Evolutionary conservation across 2,888 invertebrate genomes (phyloP).

Genomic region (Margaritifera margaritifera): DNA sequence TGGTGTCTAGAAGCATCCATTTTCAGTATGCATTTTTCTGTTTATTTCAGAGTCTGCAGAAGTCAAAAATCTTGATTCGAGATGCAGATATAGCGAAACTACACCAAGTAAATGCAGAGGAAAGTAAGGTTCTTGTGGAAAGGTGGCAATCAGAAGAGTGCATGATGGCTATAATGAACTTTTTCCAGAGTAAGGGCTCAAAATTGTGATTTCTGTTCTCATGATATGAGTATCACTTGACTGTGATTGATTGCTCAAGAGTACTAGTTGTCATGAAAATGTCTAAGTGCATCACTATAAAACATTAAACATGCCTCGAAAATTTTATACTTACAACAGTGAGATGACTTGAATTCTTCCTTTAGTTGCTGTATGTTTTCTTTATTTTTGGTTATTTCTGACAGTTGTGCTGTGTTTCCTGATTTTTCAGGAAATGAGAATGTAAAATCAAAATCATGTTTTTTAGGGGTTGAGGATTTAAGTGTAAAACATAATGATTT

Average conservation of each 20-base stretch:
- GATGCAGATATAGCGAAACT: conserved; percentile 78
- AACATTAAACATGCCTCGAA: no score
- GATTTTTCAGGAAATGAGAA: no score
- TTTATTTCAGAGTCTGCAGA: conserved; percentile 77
- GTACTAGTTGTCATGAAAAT: no score
- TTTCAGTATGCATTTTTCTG: conserved; percentile 1
- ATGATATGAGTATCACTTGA: conserved; percentile 18
- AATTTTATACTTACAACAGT: no score
- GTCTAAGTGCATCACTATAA: no score
- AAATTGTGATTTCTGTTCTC: conserved; percentile 30
- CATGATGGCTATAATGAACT: conserved; percentile 77
- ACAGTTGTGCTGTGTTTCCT: no score
- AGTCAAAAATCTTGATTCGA: conserved; percentile 83
- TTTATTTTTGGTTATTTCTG: no score
- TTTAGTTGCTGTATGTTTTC: no score
- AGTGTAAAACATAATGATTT: no score
- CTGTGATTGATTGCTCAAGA: conserved; percentile 20
- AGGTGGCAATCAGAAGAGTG: conserved; percentile 82
- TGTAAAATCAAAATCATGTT: no score
- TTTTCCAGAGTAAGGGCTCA: conserved; percentile 71
- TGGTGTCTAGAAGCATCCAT: not conserved
- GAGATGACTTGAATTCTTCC: no score
- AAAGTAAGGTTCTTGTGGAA: conserved; percentile 80
- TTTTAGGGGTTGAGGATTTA: no score
- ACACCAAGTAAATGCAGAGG: conserved; percentile 80